Base-by-base conservation (phyloP, 2,113 vertebrate species). In the Furnarius figulus region DNA sequence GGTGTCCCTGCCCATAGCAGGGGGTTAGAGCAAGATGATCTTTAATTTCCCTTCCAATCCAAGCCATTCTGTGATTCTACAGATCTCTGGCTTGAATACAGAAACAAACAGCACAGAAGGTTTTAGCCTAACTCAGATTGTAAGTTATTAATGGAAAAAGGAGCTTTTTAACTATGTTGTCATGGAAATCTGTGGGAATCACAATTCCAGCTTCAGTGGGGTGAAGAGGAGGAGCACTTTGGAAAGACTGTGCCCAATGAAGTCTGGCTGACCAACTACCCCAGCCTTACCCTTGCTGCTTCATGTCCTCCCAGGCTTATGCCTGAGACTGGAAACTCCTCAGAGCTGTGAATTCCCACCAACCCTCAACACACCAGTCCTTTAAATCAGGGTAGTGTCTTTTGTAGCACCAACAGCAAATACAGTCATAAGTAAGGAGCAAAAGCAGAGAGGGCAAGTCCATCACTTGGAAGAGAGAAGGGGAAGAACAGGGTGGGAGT, bases 11-110 rank as follows among this genome's bases (percentile, higher is more conserved):
- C 18, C 20, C 35, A 12, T 13, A n/a, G 33, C 27, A 53, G 31
- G 25, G 19, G 3, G 28, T 53, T 53, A n/a, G 5, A 2, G 17
- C 15, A 6, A 9, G 47, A 14, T 12, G n/a, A 2, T 0, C 7
- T 65, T 40, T 28, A 14, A 65, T 27, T 7, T 39, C n/a, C 18
- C 14, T 47, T 23, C 19, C 40, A 39, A 18, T 18, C n/a, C 70
- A 85, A 74, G 66, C 18, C n/a, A 20, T 66, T 28, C 82, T 4
- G 3, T 23, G n/a, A n/a, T 40, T 65, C 70, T 37, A 12, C 19
- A 67, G 46, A 8, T 47, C 25, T 4, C 23, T 47, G 46, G 40
- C 24, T 42, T 44, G 52, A 79, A n/a, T 30, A 21, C n/a, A 7
- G 9, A 20, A 4, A 44, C 33, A 35, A 44, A 24, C n/a, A 75